Conservation (phyloP, 2,797 vertebrate species). For the Ctenosaura bakeri region DNA sequence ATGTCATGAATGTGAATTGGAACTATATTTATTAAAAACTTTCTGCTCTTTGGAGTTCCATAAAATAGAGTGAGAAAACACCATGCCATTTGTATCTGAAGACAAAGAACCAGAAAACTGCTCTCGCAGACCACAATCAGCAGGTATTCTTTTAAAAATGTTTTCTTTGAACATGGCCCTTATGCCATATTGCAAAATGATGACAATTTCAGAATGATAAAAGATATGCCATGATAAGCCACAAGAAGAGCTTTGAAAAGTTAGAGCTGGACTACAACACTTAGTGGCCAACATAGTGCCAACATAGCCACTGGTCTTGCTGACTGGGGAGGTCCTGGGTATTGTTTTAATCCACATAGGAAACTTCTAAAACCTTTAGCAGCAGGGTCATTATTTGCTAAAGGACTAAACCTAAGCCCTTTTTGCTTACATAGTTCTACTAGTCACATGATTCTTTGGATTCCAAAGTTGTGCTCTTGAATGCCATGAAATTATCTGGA, state of each 20-base stretch:
- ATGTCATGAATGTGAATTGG: conserved; percentile 20
- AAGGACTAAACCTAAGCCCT: not conserved
- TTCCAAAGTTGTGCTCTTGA: not conserved
- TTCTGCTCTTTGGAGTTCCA: not conserved
- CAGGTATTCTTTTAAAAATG: not conserved
- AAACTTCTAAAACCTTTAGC: not conserved
- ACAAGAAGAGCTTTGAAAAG: too few relatives aligned
- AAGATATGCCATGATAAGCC: not conserved
- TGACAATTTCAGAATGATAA: not conserved
- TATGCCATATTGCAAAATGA: not conserved
- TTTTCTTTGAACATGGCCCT: not conserved
- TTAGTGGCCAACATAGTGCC: too few relatives aligned
- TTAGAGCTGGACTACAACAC: too few relatives aligned
- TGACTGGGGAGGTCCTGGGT: too few relatives aligned
- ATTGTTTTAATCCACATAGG: too few relatives aligned
- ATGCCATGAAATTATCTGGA: not conserved
- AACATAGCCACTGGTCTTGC: too few relatives aligned
- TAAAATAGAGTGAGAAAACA: conserved; percentile 12
- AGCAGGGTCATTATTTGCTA: not conserved
- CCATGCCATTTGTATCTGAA: not conserved
- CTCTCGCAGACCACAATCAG: not conserved
- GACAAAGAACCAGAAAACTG: not conserved
- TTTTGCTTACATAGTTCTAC: not conserved
- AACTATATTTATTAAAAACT: conserved; percentile 5
- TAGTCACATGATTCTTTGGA: not conserved